Conservation (phyloP, 2,888 invertebrate genomes). For the Trissoscelio sp. region DNA sequence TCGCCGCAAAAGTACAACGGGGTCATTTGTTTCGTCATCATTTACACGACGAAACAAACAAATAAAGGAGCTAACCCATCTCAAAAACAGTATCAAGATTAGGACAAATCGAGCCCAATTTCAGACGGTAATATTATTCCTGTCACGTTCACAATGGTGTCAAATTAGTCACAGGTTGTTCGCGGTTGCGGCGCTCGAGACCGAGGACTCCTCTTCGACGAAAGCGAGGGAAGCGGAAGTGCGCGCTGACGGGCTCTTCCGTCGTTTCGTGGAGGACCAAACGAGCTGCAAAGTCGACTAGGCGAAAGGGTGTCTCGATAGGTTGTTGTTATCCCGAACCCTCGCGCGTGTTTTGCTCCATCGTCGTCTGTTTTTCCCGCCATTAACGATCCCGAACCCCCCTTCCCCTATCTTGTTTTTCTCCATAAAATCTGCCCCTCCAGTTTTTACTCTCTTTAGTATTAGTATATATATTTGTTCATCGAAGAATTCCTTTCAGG, state of each 20-base stretch:
- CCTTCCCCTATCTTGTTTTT: no score
- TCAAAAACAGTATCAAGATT: conserved; percentile 54
- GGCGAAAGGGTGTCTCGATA: conserved; percentile 67
- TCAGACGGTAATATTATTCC: conserved; percentile 54
- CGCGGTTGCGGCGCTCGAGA: conserved; percentile 60
- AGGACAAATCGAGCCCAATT: conserved; percentile 50
- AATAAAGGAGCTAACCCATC: conserved; percentile 16
- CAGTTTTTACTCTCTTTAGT: background rate
- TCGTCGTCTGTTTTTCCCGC: conserved; percentile 77
- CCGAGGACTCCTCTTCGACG: conserved; percentile 34
- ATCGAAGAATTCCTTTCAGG: conserved; percentile 59
- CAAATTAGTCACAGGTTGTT: conserved; percentile 70
- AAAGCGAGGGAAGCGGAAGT: conserved; percentile 61
- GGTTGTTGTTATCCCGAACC: conserved; percentile 68
- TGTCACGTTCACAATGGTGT: conserved; percentile 65
- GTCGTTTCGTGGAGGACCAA: conserved; percentile 52
- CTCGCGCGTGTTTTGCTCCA: conserved; percentile 75
- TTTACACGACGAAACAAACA: conserved; percentile 20
- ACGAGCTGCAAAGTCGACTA: conserved; percentile 55
- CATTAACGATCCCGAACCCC: conserved; percentile 73
- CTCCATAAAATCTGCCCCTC: no score
- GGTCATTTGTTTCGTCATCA: conserved; percentile 36
- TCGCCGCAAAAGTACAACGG: conserved; percentile 9
- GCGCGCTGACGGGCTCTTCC: conserved; percentile 59
- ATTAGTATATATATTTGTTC: conserved; percentile 58